A percentile compares a stretch with the other conserved stretches of the same genome.
phyloP scores from a whole-genome alignment of 1,140 invertebrate genomes.

The Holcopasites calliopsidis region DNA sequence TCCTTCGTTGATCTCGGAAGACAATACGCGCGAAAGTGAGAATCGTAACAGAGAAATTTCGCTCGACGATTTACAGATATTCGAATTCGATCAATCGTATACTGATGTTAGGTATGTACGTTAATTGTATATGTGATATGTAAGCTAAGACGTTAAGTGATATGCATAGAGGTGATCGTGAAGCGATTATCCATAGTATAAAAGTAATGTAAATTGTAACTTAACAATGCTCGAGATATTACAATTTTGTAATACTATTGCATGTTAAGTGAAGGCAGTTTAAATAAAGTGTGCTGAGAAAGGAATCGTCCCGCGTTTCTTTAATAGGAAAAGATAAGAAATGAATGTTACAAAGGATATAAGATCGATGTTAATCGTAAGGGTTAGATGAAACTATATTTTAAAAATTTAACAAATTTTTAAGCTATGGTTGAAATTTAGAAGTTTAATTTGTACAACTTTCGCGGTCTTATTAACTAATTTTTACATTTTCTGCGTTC shows the following conservation, averaged over 20 bases:
- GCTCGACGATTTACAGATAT: not conserved
- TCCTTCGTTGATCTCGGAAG: not conserved
- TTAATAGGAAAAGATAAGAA: not conserved
- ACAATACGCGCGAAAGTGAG: not conserved
- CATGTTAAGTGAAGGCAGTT: not conserved
- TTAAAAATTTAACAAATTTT: too few relatives aligned
- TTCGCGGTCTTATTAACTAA: too few relatives aligned
- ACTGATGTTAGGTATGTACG: not conserved
- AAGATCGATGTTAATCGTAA: too few relatives aligned
- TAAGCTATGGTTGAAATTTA: too few relatives aligned
- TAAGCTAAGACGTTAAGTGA: conserved; percentile 12
- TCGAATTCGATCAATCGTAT: not conserved
- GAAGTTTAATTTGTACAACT: too few relatives aligned
- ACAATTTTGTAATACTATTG: not conserved
- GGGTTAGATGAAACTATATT: too few relatives aligned
- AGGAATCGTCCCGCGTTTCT: too few relatives aligned
- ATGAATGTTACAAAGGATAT: too few relatives aligned
- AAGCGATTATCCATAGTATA: too few relatives aligned
- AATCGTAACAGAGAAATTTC: not conserved
- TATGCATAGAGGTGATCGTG: not conserved
- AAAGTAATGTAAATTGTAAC: too few relatives aligned
- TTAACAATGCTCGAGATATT: not conserved
- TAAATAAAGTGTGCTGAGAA: not conserved
- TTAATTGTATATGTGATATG: conserved; percentile 15
- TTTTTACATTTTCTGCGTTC: too few relatives aligned